These are phyloP conservation scores for Halisarca cf. caerulea DNA, from an alignment of 37 sponge, comb jelly and placozoan species.

Conservation along the genomic window DNA sequence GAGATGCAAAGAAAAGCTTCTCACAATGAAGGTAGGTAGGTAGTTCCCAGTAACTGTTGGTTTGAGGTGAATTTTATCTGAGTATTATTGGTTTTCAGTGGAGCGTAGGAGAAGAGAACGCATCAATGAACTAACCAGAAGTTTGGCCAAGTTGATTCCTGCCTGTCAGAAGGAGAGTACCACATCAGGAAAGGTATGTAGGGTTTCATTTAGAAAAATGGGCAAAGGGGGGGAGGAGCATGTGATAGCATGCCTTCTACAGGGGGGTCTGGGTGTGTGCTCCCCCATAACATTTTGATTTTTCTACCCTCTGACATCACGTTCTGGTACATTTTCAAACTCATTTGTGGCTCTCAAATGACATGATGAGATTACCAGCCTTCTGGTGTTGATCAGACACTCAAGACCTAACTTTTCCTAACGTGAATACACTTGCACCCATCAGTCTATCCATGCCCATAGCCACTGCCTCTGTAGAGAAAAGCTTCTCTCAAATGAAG, in stretches of 20 bases:
- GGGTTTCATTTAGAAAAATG: no score
- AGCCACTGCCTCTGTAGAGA: no score
- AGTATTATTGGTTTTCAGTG: slow-evolving; percentile 50
- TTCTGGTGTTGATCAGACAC: no score
- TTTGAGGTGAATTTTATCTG: background rate
- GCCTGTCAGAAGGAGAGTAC: slow-evolving; percentile 89
- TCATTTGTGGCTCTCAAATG: background rate
- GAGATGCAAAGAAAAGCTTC: slow-evolving; percentile 74
- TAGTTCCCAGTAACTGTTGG: no score
- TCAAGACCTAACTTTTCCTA: no score
- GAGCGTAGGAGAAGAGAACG: slow-evolving; percentile 87
- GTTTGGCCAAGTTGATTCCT: slow-evolving; percentile 85
- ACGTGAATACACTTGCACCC: no score
- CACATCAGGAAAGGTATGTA: slow-evolving; percentile 59
- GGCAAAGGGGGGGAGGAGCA: no score
- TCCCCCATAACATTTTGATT: background rate
- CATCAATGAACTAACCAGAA: slow-evolving; percentile 89
- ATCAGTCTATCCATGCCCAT: no score
- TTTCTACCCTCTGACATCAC: background rate
- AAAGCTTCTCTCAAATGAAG: slow-evolving; percentile 67
- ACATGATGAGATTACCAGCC: no score
- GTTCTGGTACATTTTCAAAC: background rate
- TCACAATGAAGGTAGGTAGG: slow-evolving; percentile 72
- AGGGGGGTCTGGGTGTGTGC: no score
- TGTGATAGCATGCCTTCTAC: no score